Conservation (phyloP, 2,888 invertebrate genomes). For the Monochamus alternatus region DNA sequence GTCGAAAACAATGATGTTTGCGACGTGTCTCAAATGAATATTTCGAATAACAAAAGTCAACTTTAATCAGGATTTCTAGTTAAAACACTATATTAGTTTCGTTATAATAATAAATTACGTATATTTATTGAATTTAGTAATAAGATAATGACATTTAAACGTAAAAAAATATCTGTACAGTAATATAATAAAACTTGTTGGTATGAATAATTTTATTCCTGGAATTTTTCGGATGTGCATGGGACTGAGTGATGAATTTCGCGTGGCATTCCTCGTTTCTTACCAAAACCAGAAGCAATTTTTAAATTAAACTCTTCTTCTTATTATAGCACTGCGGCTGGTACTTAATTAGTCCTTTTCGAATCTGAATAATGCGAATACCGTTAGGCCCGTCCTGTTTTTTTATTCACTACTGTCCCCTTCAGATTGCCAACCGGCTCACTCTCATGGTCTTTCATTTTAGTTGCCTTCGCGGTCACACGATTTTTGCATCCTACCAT, state of each 20-base stretch:
- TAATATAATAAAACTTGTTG: not conserved
- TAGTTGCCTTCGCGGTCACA: conserved; percentile 55
- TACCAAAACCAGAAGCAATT: conserved; percentile 14
- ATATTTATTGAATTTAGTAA: no score
- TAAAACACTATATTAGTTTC: no score
- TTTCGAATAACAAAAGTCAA: no score
- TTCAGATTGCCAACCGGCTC: conserved; percentile 47
- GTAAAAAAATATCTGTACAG: no score
- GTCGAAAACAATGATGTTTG: no score
- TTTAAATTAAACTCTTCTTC: conserved; percentile 21
- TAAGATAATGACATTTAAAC: no score
- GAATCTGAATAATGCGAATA: conserved; percentile 43
- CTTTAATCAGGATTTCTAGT: no score
- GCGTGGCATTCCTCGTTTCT: conserved; percentile 17
- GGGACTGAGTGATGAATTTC: not conserved
- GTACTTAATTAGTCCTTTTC: conserved; percentile 29
- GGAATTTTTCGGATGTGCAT: not conserved
- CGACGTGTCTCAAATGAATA: no score
- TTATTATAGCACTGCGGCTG: conserved; percentile 6
- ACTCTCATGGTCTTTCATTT: conserved; percentile 45
- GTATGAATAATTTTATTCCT: not conserved
- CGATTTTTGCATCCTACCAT: conserved; percentile 61
- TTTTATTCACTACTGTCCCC: conserved; percentile 51
- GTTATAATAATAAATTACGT: no score
- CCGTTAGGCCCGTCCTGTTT: conserved; percentile 51